phyloP scores from a whole-genome alignment of 2,888 invertebrate species.

The Anoplius nigerrimus region DNA sequence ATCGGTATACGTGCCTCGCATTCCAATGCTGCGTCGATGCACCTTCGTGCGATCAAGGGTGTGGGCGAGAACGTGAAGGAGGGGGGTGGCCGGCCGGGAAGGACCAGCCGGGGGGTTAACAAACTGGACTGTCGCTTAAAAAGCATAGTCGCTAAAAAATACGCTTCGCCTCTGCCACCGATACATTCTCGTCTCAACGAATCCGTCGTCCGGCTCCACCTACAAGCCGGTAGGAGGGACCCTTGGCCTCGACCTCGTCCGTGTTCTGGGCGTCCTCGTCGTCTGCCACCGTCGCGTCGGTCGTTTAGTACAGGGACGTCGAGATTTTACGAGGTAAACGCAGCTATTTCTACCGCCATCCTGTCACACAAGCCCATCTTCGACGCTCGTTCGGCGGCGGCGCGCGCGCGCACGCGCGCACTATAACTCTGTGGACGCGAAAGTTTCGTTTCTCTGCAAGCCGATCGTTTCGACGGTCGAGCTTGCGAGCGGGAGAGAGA shows the following conservation, averaged over 20 bases:
- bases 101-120: constrained; percentile 20
- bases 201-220: too few species aligned
- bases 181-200: too few species aligned
- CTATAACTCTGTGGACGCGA: too few species aligned
- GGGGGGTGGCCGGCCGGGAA: not conserved
- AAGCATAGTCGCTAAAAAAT: constrained; percentile 24
- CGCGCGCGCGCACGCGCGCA: not conserved
- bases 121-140: constrained; percentile 32
- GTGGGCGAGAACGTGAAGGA: constrained; percentile 3
- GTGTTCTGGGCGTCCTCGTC: too few species aligned
- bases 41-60: constrained; percentile 40
- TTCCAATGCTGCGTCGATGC: constrained; percentile 30
- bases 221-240: too few species aligned
- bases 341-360: constrained; percentile 17
- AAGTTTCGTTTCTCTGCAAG: too few species aligned
- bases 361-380: too few species aligned
- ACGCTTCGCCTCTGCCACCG: constrained; percentile 16
- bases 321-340: constrained; percentile 40
- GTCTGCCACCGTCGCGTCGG: not conserved
- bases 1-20: constrained; percentile 35
- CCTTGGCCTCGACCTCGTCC: too few species aligned
- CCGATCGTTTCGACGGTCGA: too few species aligned
- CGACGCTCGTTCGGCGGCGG: not conserved
- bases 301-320: constrained; percentile 9
- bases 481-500: too few species aligned